Conservation (phyloP, 2,113 vertebrate species). For the Leucopsar rothschildi region DNA sequence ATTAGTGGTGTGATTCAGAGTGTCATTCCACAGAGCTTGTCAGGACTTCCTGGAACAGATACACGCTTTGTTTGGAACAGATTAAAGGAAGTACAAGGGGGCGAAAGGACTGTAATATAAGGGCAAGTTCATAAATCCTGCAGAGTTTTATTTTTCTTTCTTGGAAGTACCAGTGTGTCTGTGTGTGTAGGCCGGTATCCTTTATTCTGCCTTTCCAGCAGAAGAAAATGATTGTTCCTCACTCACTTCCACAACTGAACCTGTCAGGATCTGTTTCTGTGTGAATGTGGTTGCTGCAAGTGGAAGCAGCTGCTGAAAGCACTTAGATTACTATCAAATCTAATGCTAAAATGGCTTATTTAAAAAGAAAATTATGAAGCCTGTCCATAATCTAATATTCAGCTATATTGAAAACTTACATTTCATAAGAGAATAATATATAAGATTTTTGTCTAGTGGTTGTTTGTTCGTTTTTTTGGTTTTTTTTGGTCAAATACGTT, state of each 20-base stretch:
- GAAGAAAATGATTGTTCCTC: background rate
- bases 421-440: fast-evolving
- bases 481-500: background rate
- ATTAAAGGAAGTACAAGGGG: constrained; percentile 24
- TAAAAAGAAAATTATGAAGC: background rate
- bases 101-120: background rate
- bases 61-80: background rate
- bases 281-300: background rate
- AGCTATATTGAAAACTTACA: background rate
- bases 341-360: background rate
- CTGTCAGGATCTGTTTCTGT: background rate
- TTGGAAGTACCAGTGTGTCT: background rate
- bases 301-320: background rate
- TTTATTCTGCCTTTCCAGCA: background rate
- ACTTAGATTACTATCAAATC: background rate
- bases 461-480: background rate
- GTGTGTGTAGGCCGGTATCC: background rate
- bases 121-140: constrained; percentile 1
- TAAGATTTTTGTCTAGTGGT: background rate
- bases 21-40: constrained; percentile 15
- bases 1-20: constrained; percentile 17
- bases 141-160: constrained; percentile 28
- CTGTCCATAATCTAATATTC: background rate
- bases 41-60: constrained; percentile 40
- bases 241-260: background rate